Evolutionary conservation across 2,797 vertebrate genomes (phyloP), one percentile per base, ranked within the genome.

Genomic region (Mustela erminea): DNA sequence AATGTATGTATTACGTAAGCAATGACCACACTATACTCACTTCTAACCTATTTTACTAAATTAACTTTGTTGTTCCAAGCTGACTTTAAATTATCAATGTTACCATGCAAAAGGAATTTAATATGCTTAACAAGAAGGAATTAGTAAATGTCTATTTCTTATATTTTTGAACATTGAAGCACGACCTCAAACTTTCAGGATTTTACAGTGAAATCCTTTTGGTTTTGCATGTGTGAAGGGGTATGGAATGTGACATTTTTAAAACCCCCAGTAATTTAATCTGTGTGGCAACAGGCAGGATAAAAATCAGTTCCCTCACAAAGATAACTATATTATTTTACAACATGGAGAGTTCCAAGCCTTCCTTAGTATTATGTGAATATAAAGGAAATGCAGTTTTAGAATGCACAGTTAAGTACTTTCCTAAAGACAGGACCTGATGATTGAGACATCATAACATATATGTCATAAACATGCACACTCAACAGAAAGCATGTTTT

Each of bases 311-410:
- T 86, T 93, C 52, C 13, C 95, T 90, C 58, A 58, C 72, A 90
- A 95, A 97, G 60, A 49, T 83, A 92, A 86, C 54, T 91, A 43
- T 66, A 78, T 56, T 82, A 52, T 88, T 84, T 95, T 81, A 86
- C 41, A 95, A 75, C 29, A 60, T 0, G 20, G n/a, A 7, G 12
- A 62, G 10, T 75, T 41, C 12, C 0, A 52, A 86, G 29, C 2
- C 46, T 83, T 77, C 58, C 78, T 95, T 74, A 66, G 78, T 60
- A 87, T 29, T 35, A 41, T 0, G 2, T 35, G 17, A 94, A 49
- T 46, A 7, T 35, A 86, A 77, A 93, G 60, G 23, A 87, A 74
- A 85, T 21, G 58, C 0, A 91, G 32, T 85, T 91, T 83, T 20
- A 46, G 38, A 62, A 88, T 17, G 3, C 17, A 87, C 29, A 66